Base-by-base conservation (phyloP, 2,888 invertebrate genomes). In the Heliothis peltigera region DNA sequence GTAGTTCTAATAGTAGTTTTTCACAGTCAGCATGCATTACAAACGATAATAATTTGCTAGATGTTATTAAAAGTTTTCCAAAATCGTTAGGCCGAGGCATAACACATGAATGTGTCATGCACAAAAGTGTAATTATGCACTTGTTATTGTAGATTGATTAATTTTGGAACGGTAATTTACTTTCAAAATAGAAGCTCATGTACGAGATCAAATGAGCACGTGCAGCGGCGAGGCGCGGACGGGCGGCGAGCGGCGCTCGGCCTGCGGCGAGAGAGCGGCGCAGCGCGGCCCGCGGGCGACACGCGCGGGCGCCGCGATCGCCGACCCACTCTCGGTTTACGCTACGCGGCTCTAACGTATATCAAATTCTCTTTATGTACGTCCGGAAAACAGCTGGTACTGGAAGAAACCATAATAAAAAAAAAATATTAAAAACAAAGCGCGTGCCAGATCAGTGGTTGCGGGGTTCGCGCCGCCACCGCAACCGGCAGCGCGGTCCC, bases 301-400 rank as follows among this genome's bases (percentile, higher is more conserved):
- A 53, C 63, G 74, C 77, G 69, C 76, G 68, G 75, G 81, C 77
- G 80, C 80, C 82, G 83, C 81, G 73, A 68, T 69, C 80, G 79
- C 80, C 81, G 63, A 79, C 82, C 83, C 87, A 82, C 84, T 82
- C 85, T 82, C 86, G 77, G 80, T 81, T 84, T 86, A 88, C 84
- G 86, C 83, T 86, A 90, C 86, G 88, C 87, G 87, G 85, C 84
- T 87, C 82, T 90, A 89, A 90, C 79, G 86, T 83, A 87, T 87
- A 89, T 84, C 79, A 86, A 89, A 88, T 85, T 85, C 86, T 84
- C 83, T 92, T 95, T 96, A 96, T 87, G 95, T 94, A 95, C 96
- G 95, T 93, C 96, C 96, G 93, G 96, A 95, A 95, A 96, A 96
- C 94, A 96, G 96, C 95, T 96, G 96, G 92, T 95, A 95, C 96